Base-by-base conservation (phyloP, 2,113 vertebrate genomes). In the Pyxicephalus adspersus region DNA sequence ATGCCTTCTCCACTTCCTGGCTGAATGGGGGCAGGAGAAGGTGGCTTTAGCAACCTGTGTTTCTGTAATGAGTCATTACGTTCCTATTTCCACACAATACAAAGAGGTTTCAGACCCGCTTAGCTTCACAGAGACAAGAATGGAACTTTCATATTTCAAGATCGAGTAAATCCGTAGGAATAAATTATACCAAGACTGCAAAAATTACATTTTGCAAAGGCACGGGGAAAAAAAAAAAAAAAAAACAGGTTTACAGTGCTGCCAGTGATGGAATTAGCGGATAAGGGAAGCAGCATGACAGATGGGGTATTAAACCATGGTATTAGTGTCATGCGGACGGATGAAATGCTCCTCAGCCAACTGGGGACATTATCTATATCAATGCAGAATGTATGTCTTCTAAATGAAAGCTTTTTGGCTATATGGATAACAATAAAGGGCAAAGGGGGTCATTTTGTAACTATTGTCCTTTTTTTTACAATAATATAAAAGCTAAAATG, bases 1-100 rank as follows among this genome's bases (percentile, higher is more conserved):
- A 90, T 91, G 94, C 92, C 93, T 92, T 94, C 91, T 84, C 84
- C 65, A 82, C 83, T 90, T 85, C 86, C 83, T 78, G 88, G 90
- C 80, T 82, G 86, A 88, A 88, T 25, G 84, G 85, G 55, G 78
- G 38, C 18, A 50, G 67, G 57, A 61, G 58, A 64, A 34, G 25
- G 78, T 50, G n/a, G 86, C 90, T 84, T 83, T 88, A 90, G 90
- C 87, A 87, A 88, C 80, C 87, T 83, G 84, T 77, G 55, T 85
- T 87, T 75, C 55, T 75, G 76, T 61, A 81, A 89, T 86, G 89
- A 89, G 83, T 78, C 86, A 90, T 90, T 87, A 90, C 3, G 65
- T 84, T 71, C 63, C 78, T 79, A 9, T 22, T 28, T 58, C 31
- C 38, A 63, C 38, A 70, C 65, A 70, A 50, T 71, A 57, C 28